phyloP scores from a whole-genome alignment of 2,888 invertebrate species.

The Latheticus oryzae region DNA sequence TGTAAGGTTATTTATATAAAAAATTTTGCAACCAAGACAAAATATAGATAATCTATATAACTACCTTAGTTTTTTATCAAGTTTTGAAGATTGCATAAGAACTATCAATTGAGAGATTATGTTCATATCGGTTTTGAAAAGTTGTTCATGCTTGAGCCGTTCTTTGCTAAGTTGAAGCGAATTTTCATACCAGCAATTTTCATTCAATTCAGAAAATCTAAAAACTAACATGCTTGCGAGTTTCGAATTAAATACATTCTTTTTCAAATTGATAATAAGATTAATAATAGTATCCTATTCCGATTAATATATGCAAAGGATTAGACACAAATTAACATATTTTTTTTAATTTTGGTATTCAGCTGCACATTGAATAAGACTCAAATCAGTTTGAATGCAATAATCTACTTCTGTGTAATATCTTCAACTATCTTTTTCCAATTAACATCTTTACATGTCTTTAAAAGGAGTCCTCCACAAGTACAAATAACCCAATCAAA shows the following conservation, averaged over 20 bases:
- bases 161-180: slow-evolving; percentile 81
- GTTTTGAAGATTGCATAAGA: too few species aligned
- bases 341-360: slow-evolving; percentile 57
- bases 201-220: slow-evolving; percentile 78
- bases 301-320: slow-evolving; percentile 66
- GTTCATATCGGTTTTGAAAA: slow-evolving; percentile 83
- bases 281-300: slow-evolving; percentile 64
- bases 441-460: slow-evolving; percentile 63
- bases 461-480: slow-evolving; percentile 63
- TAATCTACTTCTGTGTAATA: slow-evolving; percentile 60
- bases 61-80: too few species aligned
- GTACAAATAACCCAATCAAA: slow-evolving; percentile 48
- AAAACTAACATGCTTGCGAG: slow-evolving; percentile 75
- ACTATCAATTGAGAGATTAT: slow-evolving; percentile 81
- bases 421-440: slow-evolving; percentile 62
- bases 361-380: slow-evolving; percentile 59
- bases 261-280: slow-evolving; percentile 77
- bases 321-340: slow-evolving; percentile 67
- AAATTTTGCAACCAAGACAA: too few species aligned
- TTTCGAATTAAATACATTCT: slow-evolving; percentile 76
- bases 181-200: slow-evolving; percentile 81
- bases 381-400: slow-evolving; percentile 62
- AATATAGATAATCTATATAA: too few species aligned
- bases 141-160: slow-evolving; percentile 90
- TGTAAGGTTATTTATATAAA: too few species aligned